Base-by-base conservation (phyloP, 2,113 vertebrate genomes). In the Centropus unirufus region DNA sequence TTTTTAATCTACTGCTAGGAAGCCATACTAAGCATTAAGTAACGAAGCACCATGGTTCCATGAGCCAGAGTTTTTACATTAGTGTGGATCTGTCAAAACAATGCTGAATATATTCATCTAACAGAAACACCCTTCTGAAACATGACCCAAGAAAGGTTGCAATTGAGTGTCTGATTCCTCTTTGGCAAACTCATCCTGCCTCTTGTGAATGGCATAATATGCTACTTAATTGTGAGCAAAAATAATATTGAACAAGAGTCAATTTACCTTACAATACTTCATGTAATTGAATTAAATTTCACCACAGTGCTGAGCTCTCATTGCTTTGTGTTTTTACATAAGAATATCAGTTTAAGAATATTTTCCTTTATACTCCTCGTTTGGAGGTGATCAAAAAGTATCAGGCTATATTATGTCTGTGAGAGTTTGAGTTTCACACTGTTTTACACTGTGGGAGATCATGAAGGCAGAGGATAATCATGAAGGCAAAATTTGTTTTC, bases 1-100 rank as follows among this genome's bases (percentile, higher is more conserved):
- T 96, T 97, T 96, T 96, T 92, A 94, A 63, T 70, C 59, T 63
- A 52, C 12, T 49, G 27, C 64, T 86, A 83, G 73, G 83, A 89
- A 90, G 51, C 49, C 76, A 90, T 67, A 59, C 72, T 78, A 92
- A 44, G 59, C 42, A 47, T 80, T 90, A 67, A 88, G 49, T 12
- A 74, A 89, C 54, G 5, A 81, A 80, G 27, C 6, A 61, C 16
- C 30, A 42, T 6, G 7, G 20, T 67, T 89, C 17, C 29, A 46
- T 4, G 6, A 89, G 44, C 23, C 69, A 93, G 30, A 34, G 32
- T 69, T 86, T 89, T 85, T 29, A 46, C 40, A 72, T 86, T 61
- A 83, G 6, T 32, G 32, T 51, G 44, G 54, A 72, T 75, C 34
- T 89, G 29, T 78, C 66, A 90, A 89, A 94, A 58, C 64, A 75